Evolutionary conservation across 1,140 invertebrate genomes (phyloP), one percentile per base, ranked within the genome.

Genomic region (Temnothorax longispinosus): DNA sequence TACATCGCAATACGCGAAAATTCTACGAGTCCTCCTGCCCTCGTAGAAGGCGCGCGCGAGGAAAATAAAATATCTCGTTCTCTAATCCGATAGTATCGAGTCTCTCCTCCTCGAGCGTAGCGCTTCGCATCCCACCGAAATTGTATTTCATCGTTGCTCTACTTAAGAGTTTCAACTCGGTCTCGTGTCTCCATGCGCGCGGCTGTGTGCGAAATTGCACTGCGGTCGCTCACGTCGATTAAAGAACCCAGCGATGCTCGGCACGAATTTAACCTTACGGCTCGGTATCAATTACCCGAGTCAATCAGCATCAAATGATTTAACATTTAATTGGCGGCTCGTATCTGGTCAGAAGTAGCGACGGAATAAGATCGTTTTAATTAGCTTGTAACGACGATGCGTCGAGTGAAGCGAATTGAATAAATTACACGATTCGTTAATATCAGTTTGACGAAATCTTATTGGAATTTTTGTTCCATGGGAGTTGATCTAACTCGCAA

Each of bases 211-310:
- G 86, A 88, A 88, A 90, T 85, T 89, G 74, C 62, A 27, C 67
- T 78, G 74, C 62, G 60, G 69, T 77, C 56, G 50, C 58, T 54
- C 56, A 54, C 44, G 60, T 27, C 76, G 89, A 90, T 90, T 90
- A 90, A 90, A 90, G 86, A 87, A 80, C 52, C 64, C 58, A 86
- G 81, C 87, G 72, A 90, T 88, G 76, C 77, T 35, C 64, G 62
- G 76, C 75, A 86, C 77, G 58, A 87, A 86, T 90, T 90, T 88
- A 90, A 90, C 76, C 71, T 27, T 88, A 90, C 65, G 75, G 62
- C 75, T 81, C 50, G 41, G 86, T 88, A 90, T 90, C 88, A 78
- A 90, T 90, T 89, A 89, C 60, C 52, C 7, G 13, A 56, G 54
- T 85, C 77, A 82, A 88, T 89, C 82, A 76, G 77, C 76, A 77